Evolutionary conservation across 2,888 invertebrate genomes (phyloP), one percentile per base, ranked within the genome.

Genomic region (Trissoscelio sp.): DNA sequence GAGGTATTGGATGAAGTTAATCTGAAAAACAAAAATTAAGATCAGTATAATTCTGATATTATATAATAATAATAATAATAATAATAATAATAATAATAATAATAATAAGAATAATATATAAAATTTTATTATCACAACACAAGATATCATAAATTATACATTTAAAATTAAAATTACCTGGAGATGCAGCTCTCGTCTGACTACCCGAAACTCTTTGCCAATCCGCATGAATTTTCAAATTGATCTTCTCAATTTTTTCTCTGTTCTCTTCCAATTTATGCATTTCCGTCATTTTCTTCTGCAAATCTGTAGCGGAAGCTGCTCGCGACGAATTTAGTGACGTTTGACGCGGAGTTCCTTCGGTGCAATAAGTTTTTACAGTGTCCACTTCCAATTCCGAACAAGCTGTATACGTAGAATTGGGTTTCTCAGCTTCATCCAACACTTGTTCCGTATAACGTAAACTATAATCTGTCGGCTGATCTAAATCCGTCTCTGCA

Each of bases 391-490:
- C 88, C 55, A 89, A 69, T 14, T 87, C 89, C 14, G 81, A 86
- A 5, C 78, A 81, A 2, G 83, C 80, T 28, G 88, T 88, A 46
- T 90, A 91, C 4, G 85, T 86, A 2, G 88, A 85, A 66, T 82
- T 86, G 28, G 88, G 87, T 18, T 90, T 89, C n/a, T 89, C 90
- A 9, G 90, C 89, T 16, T 91, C 91, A 81, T 96, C 96, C 0
- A 95, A 93, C 87, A 95, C 96, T 83, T 95, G 95, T 89, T 97
- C 97, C 0, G 96, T 95, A 90, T 97, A 98, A 18, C 96, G 93
- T 80, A 97, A 92, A 83, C 97, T 97, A 89, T 97, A 98, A 92
- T 98, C 96, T 0, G 98, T 98, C 0, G 97, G 97, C 89, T 97
- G 88, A 78, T 91, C 90, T 34, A 89, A 75, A 66, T 89, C 88